Conservation (phyloP, 2,797 vertebrate species). For the Bovichtus variegatus region DNA sequence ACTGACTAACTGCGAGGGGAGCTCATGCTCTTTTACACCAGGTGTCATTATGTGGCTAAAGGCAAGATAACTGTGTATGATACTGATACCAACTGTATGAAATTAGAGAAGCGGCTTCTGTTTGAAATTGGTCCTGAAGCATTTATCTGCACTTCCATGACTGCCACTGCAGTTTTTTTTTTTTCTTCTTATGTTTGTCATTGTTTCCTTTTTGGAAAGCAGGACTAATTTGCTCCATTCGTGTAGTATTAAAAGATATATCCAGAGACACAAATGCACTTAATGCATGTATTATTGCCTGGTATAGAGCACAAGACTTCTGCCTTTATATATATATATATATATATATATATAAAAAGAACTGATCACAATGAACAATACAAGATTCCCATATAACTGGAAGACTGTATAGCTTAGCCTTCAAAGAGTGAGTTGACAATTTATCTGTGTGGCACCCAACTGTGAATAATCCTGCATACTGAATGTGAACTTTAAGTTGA, state of each 20-base stretch:
- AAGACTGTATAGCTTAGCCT: neutral
- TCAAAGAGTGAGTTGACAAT: slow-evolving; percentile 9
- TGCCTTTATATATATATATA: too few species aligned
- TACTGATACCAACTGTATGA: slow-evolving; percentile 76
- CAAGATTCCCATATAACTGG: neutral
- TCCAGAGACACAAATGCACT: neutral
- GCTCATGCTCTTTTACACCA: slow-evolving; percentile 85
- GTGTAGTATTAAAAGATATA: neutral
- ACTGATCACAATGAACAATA: neutral
- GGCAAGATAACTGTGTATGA: slow-evolving; percentile 75
- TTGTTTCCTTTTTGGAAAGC: slow-evolving; percentile 33
- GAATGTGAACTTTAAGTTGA: slow-evolving; percentile 23
- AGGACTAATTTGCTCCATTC: slow-evolving; percentile 9
- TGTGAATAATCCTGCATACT: neutral
- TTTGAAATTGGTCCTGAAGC: slow-evolving; percentile 67
- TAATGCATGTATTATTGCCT: neutral
- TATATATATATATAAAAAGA: too few species aligned
- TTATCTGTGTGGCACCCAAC: neutral
- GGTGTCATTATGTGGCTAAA: slow-evolving; percentile 76
- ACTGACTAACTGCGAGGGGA: slow-evolving; percentile 83
- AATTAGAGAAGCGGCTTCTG: slow-evolving; percentile 74
- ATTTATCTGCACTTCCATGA: slow-evolving; percentile 56
- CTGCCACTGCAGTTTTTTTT: slow-evolving; percentile 48
- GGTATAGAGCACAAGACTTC: slow-evolving; percentile 5
- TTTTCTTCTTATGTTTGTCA: slow-evolving; percentile 53